Evolutionary conservation across 2,888 invertebrate species (phyloP).

Genomic region (Onthophagus sagittarius): DNA sequence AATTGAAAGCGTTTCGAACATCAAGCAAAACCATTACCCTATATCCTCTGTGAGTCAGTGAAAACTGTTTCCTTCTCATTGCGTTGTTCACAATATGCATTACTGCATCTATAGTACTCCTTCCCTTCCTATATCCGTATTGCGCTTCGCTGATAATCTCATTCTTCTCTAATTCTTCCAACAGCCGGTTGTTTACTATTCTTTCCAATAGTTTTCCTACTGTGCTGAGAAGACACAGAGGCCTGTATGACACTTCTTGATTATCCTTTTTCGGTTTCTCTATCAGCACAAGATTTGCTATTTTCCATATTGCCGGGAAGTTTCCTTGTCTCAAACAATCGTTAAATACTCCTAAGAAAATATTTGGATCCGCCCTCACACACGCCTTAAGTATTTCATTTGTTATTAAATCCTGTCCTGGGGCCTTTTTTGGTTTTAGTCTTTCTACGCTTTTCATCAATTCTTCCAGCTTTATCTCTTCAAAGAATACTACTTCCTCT

Average conservation of each 20-base stretch:
- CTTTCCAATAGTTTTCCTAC: neutral
- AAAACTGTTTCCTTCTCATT: no score
- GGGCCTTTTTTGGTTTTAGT: constrained; percentile 6
- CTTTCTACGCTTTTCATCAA: neutral
- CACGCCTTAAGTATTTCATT: neutral
- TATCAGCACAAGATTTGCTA: neutral
- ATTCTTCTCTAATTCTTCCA: neutral
- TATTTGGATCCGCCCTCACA: neutral
- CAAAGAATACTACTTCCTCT: neutral
- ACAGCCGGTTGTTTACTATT: neutral
- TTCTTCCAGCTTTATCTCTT: neutral
- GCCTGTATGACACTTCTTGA: neutral
- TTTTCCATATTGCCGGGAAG: neutral
- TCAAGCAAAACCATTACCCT: no score
- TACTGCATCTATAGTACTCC: neutral
- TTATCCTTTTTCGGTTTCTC: neutral
- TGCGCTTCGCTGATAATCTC: neutral
- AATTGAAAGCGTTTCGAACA: no score
- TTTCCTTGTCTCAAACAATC: neutral
- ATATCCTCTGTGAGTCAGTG: no score
- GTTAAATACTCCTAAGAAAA: neutral
- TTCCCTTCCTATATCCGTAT: neutral
- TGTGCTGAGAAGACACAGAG: neutral
- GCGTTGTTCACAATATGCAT: neutral
- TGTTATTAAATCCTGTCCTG: neutral